Evolutionary conservation across 2,888 invertebrate species (phyloP), one percentile per base, ranked within the genome.

Genomic region (Conops quadrifasciatus): DNA sequence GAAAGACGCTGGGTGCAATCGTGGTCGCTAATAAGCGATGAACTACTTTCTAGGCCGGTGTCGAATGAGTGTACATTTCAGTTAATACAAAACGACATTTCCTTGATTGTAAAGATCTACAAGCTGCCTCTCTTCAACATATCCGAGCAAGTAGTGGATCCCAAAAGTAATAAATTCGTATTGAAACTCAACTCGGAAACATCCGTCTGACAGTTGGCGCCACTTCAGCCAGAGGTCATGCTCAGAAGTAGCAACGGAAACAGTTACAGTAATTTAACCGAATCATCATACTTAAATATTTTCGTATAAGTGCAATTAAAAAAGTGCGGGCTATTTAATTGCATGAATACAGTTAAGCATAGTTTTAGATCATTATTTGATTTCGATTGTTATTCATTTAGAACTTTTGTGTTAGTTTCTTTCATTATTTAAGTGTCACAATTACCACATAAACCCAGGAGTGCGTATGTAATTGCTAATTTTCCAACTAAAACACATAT

Each of bases 21-120:
- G 51, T 99, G 99, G 99, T 95, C 97, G 2, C 88, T 98, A 63
- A 93, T 98, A 76, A 97, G 97, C 77, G 97, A 97, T 79, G 94
- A 95, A 79, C 89, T 96, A 36, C 89, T 97, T 0, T 96, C 97
- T 0, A 88, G 97, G 9, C 93, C 95, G 0, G 89, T 98, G 24
- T 90, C 91, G 0, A 91, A 94, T 78, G 93, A 93, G 69, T 91
- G 93, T 62, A 91, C 93, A 71, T 98, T 99, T 87, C 96, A 98
- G 84, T 88, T 99, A 51, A 89, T 97, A 28, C 96, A 97, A 85
- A 94, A 94, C 75, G 97, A 97, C 83, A 92, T 98, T 30, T 96
- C 96, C 0, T 89, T 99, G 1, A 88, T 97, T 78, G 96, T 97
- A 82, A 91, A 92, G 16, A 91, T 98, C 68, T 90, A 93, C 77